phyloP scores from a whole-genome alignment of 2,797 vertebrate genomes.

The Delichon dasypus region DNA sequence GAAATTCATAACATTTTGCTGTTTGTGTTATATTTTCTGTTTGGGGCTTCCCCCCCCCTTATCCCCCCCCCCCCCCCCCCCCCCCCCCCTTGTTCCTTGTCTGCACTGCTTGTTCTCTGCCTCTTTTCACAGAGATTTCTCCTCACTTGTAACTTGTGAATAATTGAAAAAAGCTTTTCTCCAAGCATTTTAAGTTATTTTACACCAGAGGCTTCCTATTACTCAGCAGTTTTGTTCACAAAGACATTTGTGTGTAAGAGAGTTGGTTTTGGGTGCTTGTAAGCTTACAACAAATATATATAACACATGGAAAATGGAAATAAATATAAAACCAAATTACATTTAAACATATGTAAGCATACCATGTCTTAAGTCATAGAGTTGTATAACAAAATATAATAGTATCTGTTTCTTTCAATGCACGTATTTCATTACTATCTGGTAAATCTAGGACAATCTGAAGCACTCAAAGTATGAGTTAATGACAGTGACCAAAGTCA shows the following conservation, averaged over 20 bases:
- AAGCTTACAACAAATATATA: not conserved
- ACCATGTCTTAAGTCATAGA: not conserved
- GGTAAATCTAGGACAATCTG: not conserved
- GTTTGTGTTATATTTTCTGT: not conserved
- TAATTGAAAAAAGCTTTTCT: not conserved
- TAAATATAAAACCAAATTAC: not conserved
- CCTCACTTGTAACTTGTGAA: not conserved
- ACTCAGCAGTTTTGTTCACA: not conserved
- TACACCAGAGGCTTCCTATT: not conserved
- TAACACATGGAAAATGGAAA: not conserved
- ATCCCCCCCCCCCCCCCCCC: no score
- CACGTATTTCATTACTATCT: not conserved
- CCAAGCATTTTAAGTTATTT: not conserved
- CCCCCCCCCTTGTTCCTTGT: not conserved
- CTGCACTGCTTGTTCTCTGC: not conserved
- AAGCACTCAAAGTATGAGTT: not conserved
- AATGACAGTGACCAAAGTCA: not conserved
- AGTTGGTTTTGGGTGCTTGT: not conserved
- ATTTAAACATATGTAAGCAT: not conserved
- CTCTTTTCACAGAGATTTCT: not conserved
- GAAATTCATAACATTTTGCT: not conserved
- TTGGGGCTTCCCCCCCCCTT: not conserved
- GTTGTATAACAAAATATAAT: not conserved
- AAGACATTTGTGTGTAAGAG: not conserved
- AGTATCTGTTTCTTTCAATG: not conserved